These are phyloP conservation scores for Saimiri boliviensis DNA, from an alignment of 2,113 vertebrate genomes.

Conservation along the genomic window DNA sequence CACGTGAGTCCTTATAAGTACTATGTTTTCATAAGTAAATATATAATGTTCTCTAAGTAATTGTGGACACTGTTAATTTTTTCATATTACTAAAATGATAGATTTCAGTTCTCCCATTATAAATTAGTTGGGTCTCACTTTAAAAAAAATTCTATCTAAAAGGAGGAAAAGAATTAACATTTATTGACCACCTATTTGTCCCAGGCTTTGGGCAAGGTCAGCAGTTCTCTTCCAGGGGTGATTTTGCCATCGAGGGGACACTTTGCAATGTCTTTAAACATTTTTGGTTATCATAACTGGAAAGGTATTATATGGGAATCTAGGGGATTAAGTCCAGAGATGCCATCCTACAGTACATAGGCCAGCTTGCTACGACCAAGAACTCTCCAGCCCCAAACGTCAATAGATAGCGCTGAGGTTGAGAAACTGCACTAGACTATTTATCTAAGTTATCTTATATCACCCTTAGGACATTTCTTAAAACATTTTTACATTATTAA, in stretches of 20 bases:
- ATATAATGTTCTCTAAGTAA: neutral
- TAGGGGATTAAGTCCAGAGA: neutral
- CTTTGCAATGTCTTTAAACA: neutral
- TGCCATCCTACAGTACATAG: neutral
- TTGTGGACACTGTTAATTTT: neutral
- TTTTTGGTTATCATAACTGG: neutral
- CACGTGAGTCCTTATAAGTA: neutral
- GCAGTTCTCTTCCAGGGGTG: neutral
- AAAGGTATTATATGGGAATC: neutral
- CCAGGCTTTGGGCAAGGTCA: neutral
- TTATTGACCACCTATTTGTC: neutral
- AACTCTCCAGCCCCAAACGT: neutral
- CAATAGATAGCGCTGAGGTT: neutral
- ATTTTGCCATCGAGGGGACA: neutral
- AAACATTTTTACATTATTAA: neutral
- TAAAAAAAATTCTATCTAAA: neutral
- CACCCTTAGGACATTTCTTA: neutral
- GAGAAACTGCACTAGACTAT: neutral
- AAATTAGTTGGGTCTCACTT: neutral
- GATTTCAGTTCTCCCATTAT: neutral
- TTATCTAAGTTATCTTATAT: neutral
- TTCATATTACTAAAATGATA: neutral
- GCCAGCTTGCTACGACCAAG: neutral
- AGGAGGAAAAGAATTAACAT: neutral
- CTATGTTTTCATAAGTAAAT: neutral